phyloP scores from a whole-genome alignment of 2,113 vertebrate species.

The Forbesichthys papilliferus region DNA sequence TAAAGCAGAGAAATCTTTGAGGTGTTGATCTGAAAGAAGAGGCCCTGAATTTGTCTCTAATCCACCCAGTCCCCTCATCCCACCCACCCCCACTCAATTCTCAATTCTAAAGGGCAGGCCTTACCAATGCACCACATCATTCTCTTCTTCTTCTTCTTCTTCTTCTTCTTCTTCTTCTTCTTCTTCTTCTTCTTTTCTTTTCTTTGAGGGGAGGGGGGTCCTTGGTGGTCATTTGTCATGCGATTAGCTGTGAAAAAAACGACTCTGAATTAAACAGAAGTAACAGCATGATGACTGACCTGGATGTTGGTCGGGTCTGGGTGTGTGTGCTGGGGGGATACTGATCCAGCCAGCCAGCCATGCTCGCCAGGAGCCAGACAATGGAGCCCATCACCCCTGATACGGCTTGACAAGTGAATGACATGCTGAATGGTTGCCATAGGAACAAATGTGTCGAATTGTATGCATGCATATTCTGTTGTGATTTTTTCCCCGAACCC shows the following conservation, averaged over 20 bases:
- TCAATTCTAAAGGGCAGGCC: conserved; percentile 67
- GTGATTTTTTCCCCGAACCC: conserved; percentile 24
- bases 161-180: conserved; percentile 19
- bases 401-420: conserved; percentile 99
- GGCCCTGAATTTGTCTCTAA: conserved; percentile 63
- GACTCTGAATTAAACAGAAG: conserved; percentile 71
- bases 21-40: conserved; percentile 58
- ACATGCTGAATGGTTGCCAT: conserved; percentile 98
- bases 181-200: no score
- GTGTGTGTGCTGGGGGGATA: conserved; percentile 29
- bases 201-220: conserved; percentile 8
- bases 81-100: conserved; percentile 43
- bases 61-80: conserved; percentile 36
- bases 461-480: conserved; percentile 98
- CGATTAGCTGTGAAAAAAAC: conserved; percentile 72
- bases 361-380: conserved; percentile 92
- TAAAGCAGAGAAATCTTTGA: conserved; percentile 64
- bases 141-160: conserved; percentile 39
- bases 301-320: conserved; percentile 65
- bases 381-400: conserved; percentile 97
- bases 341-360: conserved; percentile 51
- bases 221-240: conserved; percentile 70
- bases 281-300: conserved; percentile 71
- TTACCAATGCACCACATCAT: conserved; percentile 56
- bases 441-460: conserved; percentile 98